A percentile compares a stretch with the other conserved stretches of the same genome.
phyloP scores from a whole-genome alignment of 2,888 invertebrate genomes.

The Spisula subtruncata region DNA sequence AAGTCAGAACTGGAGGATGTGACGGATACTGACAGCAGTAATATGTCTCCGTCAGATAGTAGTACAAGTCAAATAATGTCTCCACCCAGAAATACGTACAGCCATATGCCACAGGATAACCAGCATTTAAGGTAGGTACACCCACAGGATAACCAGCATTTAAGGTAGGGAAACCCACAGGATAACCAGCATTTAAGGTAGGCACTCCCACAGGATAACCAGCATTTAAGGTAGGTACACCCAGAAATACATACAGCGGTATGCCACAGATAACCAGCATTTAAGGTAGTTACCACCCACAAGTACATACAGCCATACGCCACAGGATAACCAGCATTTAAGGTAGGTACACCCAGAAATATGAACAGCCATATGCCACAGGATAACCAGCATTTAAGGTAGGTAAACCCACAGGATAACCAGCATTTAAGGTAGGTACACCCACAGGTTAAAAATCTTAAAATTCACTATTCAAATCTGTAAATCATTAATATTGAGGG shows the following conservation, averaged over 20 bases:
- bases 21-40: slow-evolving; percentile 69
- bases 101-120: slow-evolving; percentile 61
- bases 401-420: background rate
- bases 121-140: slow-evolving; percentile 59
- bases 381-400: background rate
- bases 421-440: slow-evolving; percentile 57
- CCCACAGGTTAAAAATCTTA: background rate
- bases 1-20: slow-evolving; percentile 69
- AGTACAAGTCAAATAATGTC: slow-evolving; percentile 71
- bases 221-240: too few relatives aligned
- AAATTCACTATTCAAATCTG: background rate
- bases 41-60: slow-evolving; percentile 68
- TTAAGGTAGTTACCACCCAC: slow-evolving; percentile 68
- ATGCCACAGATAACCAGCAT: slow-evolving; percentile 67
- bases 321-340: slow-evolving; percentile 36
- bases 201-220: background rate
- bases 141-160: background rate
- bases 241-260: slow-evolving; percentile 66
- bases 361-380: slow-evolving; percentile 62
- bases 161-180: too few relatives aligned
- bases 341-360: slow-evolving; percentile 50
- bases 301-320: slow-evolving; percentile 63
- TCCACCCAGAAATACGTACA: slow-evolving; percentile 64
- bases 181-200: slow-evolving; percentile 58
- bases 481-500: background rate